Evolutionary conservation across 53 echinoderm and acorn worm species (phyloP), one percentile per base, ranked within the genome.

Genomic region (Arbacia lixula): DNA sequence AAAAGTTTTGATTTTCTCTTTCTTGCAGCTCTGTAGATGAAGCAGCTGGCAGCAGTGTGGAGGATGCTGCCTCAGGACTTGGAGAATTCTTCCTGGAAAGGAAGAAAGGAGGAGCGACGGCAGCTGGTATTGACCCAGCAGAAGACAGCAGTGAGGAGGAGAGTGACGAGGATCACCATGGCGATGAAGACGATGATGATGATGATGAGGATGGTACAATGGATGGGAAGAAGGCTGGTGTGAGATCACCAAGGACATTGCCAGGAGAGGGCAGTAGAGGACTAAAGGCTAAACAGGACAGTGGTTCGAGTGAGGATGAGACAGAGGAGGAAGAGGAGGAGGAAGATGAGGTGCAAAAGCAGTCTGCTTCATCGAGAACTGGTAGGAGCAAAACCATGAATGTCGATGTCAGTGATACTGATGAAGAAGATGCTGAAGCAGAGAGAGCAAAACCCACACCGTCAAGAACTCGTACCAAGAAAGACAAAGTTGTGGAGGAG

Each of bases 61-160:
- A 53, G n/a, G 75, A 75, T 53, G 54, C 16, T 29, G 30, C 26
- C 17, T 34, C 14, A 11, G 54, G 71, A 43, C 22, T 75, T 16
- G 55, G 53, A 57, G 84, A 83, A 32, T 83, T 83, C 36, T 66
- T 83, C 36, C 52, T 42, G 64, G 66, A 85, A 27, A 53, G 51
- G 19, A 62, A 37, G 57, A 60, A n/a, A 9, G 60, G 58, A 11
- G 61, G 72, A 12, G 21, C 10, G 42, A 71, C 37, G 20, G 85
- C 55, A 4, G 56, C 19, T 12, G 72, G 29, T 42, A 63, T 39
- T 24, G 73, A 31, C 22, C 63, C 40, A 32, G 38, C 19, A 29
- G 77, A 86, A 43, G 71, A 75, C 19, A 74, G 71, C 67, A 49
- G 24, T 34, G 86, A 71, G 42, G 49, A 29, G 27, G 80, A 61